A percentile compares a stretch with the other conserved stretches of the same genome.
Evolutionary conservation across 2,888 invertebrate species (phyloP).

Genomic region (Drosophila hamatofila): DNA sequence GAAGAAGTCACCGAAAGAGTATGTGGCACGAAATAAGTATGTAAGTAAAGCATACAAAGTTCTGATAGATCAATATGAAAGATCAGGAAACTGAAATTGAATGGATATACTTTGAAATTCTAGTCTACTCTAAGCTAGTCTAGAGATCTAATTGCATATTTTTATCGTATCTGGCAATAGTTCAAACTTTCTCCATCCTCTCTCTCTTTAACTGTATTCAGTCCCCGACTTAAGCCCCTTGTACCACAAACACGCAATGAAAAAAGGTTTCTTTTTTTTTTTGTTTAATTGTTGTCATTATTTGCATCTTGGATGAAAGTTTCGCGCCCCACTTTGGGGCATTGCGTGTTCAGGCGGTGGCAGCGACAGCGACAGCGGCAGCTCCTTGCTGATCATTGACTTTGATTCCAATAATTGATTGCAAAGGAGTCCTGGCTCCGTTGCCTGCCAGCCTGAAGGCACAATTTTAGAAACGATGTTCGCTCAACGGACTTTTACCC

Average conservation of each 20-base stretch:
- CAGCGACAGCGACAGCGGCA: conserved; percentile 33
- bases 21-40: too few species aligned
- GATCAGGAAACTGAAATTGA: too few species aligned
- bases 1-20: not conserved
- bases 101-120: not conserved
- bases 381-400: conserved; percentile 72
- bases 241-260: conserved; percentile 20
- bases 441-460: conserved; percentile 45
- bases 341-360: conserved; percentile 41
- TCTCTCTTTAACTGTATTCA: not conserved
- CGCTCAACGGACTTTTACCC: conserved; percentile 67
- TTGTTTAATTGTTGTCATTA: conserved; percentile 59
- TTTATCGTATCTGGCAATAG: not conserved
- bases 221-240: not conserved
- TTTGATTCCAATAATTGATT: conserved; percentile 77
- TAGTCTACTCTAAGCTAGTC: not conserved
- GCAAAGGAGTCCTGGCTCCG: conserved; percentile 30
- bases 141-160: too few species aligned
- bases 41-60: not conserved
- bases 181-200: not conserved
- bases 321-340: conserved; percentile 24
- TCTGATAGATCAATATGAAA: not conserved
- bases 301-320: conserved; percentile 51
- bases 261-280: conserved; percentile 27
- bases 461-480: conserved; percentile 65